A percentile compares a stretch with the other conserved stretches of the same genome.
These are phyloP conservation scores for Patella depressa DNA, from an alignment of 2,888 invertebrate species.

Conservation along the genomic window DNA sequence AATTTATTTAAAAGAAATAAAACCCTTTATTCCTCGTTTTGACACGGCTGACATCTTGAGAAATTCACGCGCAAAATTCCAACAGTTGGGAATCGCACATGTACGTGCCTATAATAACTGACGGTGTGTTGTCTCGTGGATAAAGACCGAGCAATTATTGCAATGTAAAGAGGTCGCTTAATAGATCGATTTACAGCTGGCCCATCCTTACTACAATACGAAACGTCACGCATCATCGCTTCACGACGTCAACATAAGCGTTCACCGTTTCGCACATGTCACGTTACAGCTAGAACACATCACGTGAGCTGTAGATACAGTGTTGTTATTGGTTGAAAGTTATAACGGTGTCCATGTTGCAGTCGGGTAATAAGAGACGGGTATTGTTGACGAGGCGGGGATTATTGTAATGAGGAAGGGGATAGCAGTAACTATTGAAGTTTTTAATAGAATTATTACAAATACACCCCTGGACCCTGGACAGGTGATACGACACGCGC, in stretches of 20 bases:
- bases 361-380: too few species aligned
- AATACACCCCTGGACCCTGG: too few species aligned
- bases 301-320: neutral
- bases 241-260: too few species aligned
- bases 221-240: neutral
- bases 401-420: too few species aligned
- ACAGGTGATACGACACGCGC: too few species aligned
- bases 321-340: neutral
- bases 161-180: neutral
- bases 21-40: neutral
- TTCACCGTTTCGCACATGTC: neutral
- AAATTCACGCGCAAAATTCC: neutral
- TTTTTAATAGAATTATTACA: too few species aligned
- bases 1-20: too few species aligned
- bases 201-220: neutral
- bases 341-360: neutral
- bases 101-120: neutral
- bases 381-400: too few species aligned
- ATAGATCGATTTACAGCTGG: too few species aligned
- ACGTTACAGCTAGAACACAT: slow-evolving; percentile 1
- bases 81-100: slow-evolving; percentile 1
- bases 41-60: slow-evolving; percentile 3
- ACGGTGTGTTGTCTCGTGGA: neutral
- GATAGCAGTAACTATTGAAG: too few species aligned
- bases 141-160: slow-evolving; percentile 1